Evolutionary conservation across 2,113 vertebrate genomes (phyloP), one percentile per base, ranked within the genome.

Genomic region (Paracanthobrama guichenoti): DNA sequence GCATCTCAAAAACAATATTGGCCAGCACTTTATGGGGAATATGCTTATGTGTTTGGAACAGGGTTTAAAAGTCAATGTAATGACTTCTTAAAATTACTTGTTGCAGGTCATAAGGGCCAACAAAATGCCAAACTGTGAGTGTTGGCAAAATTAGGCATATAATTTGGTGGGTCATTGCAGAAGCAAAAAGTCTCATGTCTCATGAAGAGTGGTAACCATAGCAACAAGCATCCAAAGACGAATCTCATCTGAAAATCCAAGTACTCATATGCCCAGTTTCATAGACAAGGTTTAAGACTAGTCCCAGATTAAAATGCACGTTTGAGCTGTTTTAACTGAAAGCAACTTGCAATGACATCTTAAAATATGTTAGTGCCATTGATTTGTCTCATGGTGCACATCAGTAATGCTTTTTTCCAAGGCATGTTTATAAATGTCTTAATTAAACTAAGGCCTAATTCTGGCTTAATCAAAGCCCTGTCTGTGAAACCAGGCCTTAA

Each of bases 221-320:
- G 89, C 80, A 90, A 90, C 89, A 90, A 87, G 81, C 88, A 82
- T 86, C 78, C 75, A 73, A 84, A 83, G 85, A 83, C 13, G 66
- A 75, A 44, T 46, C 83, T 81, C 73, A 60, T 83, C 83, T 85
- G 62, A 80, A 80, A 84, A 83, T 87, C 60, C 73, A 77, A 84
- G 59, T 39, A 39, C 39, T 39, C 39, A 39, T 39, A 39, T 39
- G 39, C 39, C 39, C 39, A 6, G 39, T 39, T 39, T 6, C 6
- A 39, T 39, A 39, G 39, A 39, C 1, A 39, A 39, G 39, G 6
- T 2, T 39, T 39, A 39, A 39, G 1, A 6, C 39, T 39, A 39
- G 39, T 39, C 39, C 39, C 39, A 7, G 39, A 39, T 39, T 39
- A 7, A 39, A 6, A 7, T 39, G 39, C 39, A 39, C 7, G 39